Evolutionary conservation across 2,113 vertebrate genomes (phyloP).

Genomic region (Engraulis encrasicolus): DNA sequence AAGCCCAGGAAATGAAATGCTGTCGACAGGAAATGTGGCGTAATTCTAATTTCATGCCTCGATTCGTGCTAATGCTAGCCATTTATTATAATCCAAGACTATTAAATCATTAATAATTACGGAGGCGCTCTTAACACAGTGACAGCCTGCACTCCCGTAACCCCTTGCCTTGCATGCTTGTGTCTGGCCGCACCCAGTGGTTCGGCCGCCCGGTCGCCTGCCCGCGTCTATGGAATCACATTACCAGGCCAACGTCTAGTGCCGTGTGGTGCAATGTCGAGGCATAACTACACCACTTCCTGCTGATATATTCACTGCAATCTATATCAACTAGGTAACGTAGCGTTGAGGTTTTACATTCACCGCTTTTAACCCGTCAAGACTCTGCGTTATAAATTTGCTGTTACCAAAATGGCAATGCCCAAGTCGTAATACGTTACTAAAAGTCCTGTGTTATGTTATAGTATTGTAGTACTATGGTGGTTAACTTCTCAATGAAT

Average conservation of each 20-base stretch:
- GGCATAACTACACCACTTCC: neutral
- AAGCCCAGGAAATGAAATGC: conserved; percentile 25
- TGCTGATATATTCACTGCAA: neutral
- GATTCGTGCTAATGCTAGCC: conserved; percentile 20
- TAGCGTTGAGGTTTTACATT: neutral
- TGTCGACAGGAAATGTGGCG: conserved; percentile 29
- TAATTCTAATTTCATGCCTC: conserved; percentile 36
- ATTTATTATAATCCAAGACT: conserved; percentile 28
- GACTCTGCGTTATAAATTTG: too few relatives aligned
- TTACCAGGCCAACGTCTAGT: neutral
- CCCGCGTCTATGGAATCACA: neutral
- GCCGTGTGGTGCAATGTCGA: neutral
- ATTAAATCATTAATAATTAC: conserved; percentile 36
- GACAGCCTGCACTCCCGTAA: neutral
- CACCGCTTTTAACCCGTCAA: neutral
- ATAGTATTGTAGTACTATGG: too few relatives aligned
- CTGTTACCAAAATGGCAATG: too few relatives aligned
- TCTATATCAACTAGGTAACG: neutral
- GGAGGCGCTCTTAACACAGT: neutral
- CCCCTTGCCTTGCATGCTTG: too few relatives aligned
- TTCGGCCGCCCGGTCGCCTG: too few relatives aligned
- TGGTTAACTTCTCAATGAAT: too few relatives aligned
- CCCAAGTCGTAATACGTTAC: too few relatives aligned
- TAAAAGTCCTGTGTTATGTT: too few relatives aligned
- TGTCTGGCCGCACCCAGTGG: neutral